These are phyloP conservation scores for Tubulanus polymorphus DNA, from an alignment of 2,888 invertebrate species.

Conservation along the genomic window DNA sequence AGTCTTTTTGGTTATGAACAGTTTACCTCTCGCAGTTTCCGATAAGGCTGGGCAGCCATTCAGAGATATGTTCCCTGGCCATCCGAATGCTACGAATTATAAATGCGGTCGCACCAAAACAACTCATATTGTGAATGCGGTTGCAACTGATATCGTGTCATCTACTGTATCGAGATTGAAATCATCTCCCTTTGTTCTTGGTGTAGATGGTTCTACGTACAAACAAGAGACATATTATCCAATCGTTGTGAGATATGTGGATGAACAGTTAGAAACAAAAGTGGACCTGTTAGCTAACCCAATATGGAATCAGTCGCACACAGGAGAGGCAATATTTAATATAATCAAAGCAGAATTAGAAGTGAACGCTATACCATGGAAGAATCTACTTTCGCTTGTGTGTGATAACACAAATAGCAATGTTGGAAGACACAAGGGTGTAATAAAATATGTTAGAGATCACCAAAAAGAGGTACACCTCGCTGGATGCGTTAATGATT, in stretches of 20 bases:
- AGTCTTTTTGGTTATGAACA: background rate
- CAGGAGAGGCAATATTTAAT: background rate
- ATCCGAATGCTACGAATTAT: background rate
- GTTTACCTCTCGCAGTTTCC: background rate
- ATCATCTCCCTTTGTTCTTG: background rate
- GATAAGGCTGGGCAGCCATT: background rate
- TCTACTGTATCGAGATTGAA: background rate
- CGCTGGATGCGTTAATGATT: constrained; percentile 13
- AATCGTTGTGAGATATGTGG: too few species aligned
- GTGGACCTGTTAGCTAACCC: background rate
- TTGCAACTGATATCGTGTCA: background rate
- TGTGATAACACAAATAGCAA: constrained; percentile 12
- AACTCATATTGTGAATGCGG: background rate
- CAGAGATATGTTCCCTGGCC: background rate
- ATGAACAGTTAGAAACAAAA: too few species aligned
- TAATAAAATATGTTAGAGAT: constrained; percentile 6
- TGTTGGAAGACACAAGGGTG: constrained; percentile 7
- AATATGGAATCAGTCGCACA: background rate
- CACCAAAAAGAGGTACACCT: constrained; percentile 7
- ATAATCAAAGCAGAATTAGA: constrained; percentile 8
- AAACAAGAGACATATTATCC: background rate
- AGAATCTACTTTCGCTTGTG: constrained; percentile 9
- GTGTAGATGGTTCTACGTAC: background rate
- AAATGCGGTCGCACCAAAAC: background rate
- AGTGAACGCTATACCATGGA: constrained; percentile 8